phyloP scores from a whole-genome alignment of 2,113 vertebrate genomes.

The Potamarius usumacintae region DNA sequence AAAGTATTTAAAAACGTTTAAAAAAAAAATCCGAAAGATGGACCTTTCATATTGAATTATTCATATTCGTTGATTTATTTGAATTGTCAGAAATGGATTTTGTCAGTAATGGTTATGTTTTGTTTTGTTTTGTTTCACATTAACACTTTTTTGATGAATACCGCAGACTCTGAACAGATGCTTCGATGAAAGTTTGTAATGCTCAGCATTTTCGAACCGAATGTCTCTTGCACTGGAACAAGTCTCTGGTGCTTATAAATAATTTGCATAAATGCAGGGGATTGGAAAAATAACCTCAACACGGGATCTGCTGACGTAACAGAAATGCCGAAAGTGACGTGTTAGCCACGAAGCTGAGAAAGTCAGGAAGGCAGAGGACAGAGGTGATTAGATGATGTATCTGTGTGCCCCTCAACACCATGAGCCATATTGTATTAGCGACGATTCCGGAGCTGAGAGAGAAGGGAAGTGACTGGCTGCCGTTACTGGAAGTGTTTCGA shows the following conservation, averaged over 20 bases:
- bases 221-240: not conserved
- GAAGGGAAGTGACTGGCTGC: conserved; percentile 33
- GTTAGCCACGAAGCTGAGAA: conserved; percentile 28
- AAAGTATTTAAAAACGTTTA: too few relatives aligned
- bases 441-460: conserved; percentile 13
- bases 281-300: not conserved
- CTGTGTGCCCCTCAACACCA: conserved; percentile 18
- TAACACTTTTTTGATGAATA: not conserved
- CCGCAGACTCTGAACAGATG: not conserved
- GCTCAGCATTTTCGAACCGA: not conserved
- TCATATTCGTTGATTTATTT: too few relatives aligned
- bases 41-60: not conserved
- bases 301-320: not conserved
- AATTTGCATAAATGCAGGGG: not conserved
- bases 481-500: conserved; percentile 39
- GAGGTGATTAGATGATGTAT: not conserved
- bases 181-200: not conserved
- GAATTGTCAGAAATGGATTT: too few relatives aligned
- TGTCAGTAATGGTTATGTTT: too few relatives aligned
- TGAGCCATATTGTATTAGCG: not conserved
- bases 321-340: conserved; percentile 39
- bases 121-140: too few relatives aligned
- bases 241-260: not conserved
- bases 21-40: not conserved
- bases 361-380: conserved; percentile 17